Evolutionary conservation across 1,140 invertebrate genomes (phyloP), one percentile per base, ranked within the genome.

Genomic region (Frieseomelitta varia): DNA sequence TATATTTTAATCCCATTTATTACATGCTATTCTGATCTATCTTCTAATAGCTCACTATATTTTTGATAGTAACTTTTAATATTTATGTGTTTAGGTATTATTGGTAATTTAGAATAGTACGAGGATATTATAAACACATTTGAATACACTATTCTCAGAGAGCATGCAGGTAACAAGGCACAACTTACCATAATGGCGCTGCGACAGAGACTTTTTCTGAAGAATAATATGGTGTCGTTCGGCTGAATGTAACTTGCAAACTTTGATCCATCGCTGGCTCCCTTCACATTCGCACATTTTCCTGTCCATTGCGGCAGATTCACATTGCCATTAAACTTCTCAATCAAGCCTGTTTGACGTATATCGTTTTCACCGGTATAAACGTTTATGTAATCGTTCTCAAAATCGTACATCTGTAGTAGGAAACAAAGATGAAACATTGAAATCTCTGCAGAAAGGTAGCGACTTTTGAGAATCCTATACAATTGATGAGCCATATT

Each of bases 241-340:
- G 95, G 95, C 51, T 95, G 85, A 2, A 98, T 95, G 34, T 96
- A 96, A 80, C 97, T 96, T 24, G 95, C 96, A 91, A 98, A 98
- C 92, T 98, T 98, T 12, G 97, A 96, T n/a, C 97, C 98, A 92
- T 98, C 98, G 8, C 97, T 98, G 0, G 97, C 96, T n/a, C 96
- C 96, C 75, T 96, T 95, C 24, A 98, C 96, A 85, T 97, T 96
- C 55, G 97, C 97, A 91, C 98, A 98, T 51, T 95, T 95, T 61
- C 96, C 96, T 0, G 96, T 91, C 97, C 97, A 98, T 87, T 98
- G 97, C 0, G 97, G 96, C 21, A 98, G 93, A 81, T 96, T 95
- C 4, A 95, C 95, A 17, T 96, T 94, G 0, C 97, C 97, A 73
- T 97, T 96, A 93, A 97, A 98, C 2, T 96, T 98, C 34, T 97